Percentiles rank a stretch among this genome's conserved stretches.
These are phyloP conservation scores for Cylindroiulus punctatus DNA, from an alignment of 2,888 invertebrate genomes.

Conservation along the genomic window DNA sequence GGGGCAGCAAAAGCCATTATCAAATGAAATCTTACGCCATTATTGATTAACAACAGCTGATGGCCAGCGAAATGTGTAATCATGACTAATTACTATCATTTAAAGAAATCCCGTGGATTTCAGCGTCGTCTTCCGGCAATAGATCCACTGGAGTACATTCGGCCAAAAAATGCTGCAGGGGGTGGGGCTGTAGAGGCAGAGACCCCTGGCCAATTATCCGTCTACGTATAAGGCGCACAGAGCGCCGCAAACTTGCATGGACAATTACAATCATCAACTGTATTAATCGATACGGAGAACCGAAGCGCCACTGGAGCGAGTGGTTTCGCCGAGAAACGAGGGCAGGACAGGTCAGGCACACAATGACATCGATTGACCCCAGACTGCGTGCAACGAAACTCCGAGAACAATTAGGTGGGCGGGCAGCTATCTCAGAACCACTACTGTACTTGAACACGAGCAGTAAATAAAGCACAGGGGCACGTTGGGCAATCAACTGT, in stretches of 20 bases:
- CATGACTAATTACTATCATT: conserved; percentile 45
- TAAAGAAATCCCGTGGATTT: conserved; percentile 41
- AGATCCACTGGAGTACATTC: conserved; percentile 4
- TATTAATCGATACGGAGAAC: conserved; percentile 23
- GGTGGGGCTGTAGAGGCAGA: background rate
- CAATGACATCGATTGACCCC: conserved; percentile 40
- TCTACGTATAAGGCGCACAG: background rate
- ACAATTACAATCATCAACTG: conserved; percentile 16
- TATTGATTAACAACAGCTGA: conserved; percentile 45
- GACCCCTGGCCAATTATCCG: background rate
- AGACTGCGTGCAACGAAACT: conserved; percentile 30
- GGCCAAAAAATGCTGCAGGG: conserved; percentile 13
- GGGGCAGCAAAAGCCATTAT: conserved; percentile 35
- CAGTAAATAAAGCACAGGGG: background rate
- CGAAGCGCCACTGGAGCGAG: background rate
- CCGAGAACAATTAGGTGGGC: background rate
- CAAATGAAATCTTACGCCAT: conserved; percentile 39
- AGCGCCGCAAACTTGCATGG: background rate
- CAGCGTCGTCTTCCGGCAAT: background rate
- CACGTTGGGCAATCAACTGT: background rate
- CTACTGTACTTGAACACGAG: conserved; percentile 8
- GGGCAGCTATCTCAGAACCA: conserved; percentile 21
- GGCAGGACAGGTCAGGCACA: conserved; percentile 29
- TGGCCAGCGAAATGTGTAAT: conserved; percentile 37
- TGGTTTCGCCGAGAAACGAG: conserved; percentile 31